These are phyloP conservation scores for Drosophila atripex DNA, from an alignment of 2,888 invertebrate species.

Conservation along the genomic window DNA sequence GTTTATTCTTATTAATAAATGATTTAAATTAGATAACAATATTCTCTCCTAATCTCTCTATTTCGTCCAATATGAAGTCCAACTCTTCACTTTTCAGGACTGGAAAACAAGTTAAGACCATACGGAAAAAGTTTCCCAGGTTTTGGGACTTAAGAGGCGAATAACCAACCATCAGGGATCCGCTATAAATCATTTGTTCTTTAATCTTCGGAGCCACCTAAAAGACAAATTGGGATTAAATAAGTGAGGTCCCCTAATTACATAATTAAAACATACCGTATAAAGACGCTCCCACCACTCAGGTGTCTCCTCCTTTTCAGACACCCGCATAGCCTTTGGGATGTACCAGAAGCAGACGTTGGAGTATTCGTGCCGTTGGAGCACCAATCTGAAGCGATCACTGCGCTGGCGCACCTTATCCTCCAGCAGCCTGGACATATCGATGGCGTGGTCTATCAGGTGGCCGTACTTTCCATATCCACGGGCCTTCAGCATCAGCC, in stretches of 20 bases:
- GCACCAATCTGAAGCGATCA: slow-evolving; percentile 86
- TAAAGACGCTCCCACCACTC: slow-evolving; percentile 85
- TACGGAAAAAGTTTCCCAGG: slow-evolving; percentile 90
- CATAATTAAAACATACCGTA: slow-evolving; percentile 65
- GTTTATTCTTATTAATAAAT: background rate
- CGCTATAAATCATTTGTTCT: slow-evolving; percentile 87
- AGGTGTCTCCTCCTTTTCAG: slow-evolving; percentile 76
- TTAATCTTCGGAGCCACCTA: slow-evolving; percentile 89
- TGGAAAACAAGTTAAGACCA: slow-evolving; percentile 90
- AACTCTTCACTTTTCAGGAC: slow-evolving; percentile 86
- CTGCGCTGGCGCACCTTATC: slow-evolving; percentile 85
- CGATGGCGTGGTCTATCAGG: slow-evolving; percentile 88
- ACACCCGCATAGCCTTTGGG: slow-evolving; percentile 85
- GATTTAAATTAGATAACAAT: slow-evolving; percentile 11
- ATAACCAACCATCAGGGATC: slow-evolving; percentile 91
- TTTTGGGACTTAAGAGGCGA: slow-evolving; percentile 87
- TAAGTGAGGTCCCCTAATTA: background rate
- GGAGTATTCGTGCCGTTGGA: slow-evolving; percentile 88
- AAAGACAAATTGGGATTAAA: slow-evolving; percentile 43
- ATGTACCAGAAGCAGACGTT: slow-evolving; percentile 97
- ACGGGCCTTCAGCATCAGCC: slow-evolving; percentile 95
- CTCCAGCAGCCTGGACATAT: slow-evolving; percentile 86
- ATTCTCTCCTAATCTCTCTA: slow-evolving; percentile 86
- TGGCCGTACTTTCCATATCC: slow-evolving; percentile 87
- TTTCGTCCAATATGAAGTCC: slow-evolving; percentile 87